A percentile compares a stretch with the other conserved stretches of the same genome.
phyloP scores from a whole-genome alignment of 35 echinoderm and acorn worm genomes.

The Strongylocentrotus purpuratus region DNA sequence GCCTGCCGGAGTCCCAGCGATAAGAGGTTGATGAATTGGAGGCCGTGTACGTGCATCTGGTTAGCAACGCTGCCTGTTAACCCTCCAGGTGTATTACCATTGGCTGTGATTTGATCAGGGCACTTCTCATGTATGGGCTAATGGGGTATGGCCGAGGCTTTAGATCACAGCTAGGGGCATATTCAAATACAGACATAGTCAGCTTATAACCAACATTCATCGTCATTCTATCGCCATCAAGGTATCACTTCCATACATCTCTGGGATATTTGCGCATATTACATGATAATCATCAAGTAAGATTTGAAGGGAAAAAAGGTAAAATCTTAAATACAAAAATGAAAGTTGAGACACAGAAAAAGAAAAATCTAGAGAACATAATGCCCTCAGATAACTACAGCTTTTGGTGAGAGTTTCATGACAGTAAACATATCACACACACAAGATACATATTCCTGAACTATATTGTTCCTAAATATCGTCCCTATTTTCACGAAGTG shows the following conservation, averaged over 20 bases:
- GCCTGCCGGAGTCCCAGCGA: not conserved
- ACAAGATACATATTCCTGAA: not conserved
- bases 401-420: not conserved
- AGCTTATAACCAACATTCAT: not conserved
- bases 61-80: not conserved
- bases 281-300: not conserved
- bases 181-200: not conserved
- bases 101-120: slow-evolving; percentile 33
- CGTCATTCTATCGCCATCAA: not conserved
- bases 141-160: not conserved
- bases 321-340: not conserved
- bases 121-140: not conserved
- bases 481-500: no score
- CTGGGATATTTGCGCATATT: not conserved
- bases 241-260: not conserved
- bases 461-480: no score
- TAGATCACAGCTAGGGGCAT: not conserved
- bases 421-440: not conserved
- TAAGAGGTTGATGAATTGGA: slow-evolving; percentile 37
- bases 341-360: not conserved
- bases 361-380: not conserved
- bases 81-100: slow-evolving; percentile 15
- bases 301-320: not conserved
- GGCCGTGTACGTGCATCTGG: slow-evolving; percentile 45
- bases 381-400: not conserved